Conservation (phyloP, 2,797 vertebrate genomes). For the Phylloscopus collybita region DNA sequence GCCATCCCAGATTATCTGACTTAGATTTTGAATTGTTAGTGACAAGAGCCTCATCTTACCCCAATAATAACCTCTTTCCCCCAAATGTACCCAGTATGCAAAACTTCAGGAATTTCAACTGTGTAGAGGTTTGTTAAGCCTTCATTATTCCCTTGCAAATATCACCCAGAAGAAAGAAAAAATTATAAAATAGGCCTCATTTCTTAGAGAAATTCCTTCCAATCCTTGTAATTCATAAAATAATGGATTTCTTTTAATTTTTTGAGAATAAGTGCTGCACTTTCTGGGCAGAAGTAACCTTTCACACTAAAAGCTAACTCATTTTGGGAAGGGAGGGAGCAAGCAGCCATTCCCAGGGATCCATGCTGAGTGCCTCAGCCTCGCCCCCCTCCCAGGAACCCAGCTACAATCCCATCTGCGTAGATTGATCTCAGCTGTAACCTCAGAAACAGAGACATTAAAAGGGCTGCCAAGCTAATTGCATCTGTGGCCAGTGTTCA, state of each 20-base stretch:
- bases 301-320: not conserved
- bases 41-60: not conserved
- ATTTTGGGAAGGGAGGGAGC: not conserved
- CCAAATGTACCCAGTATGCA: not conserved
- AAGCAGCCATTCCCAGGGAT: not conserved
- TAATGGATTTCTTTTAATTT: not conserved
- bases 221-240: not conserved
- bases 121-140: not conserved
- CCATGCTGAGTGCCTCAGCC: fast-evolving
- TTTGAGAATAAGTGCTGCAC: fast-evolving
- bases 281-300: not conserved
- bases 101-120: not conserved
- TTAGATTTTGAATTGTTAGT: not conserved
- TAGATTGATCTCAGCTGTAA: not conserved
- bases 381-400: not conserved
- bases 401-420: not conserved
- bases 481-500: not conserved
- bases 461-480: not conserved
- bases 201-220: not conserved
- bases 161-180: not conserved
- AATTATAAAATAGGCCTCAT: not conserved
- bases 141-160: not conserved
- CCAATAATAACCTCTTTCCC: not conserved
- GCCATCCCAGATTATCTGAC: not conserved
- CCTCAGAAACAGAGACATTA: not conserved